Evolutionary conservation across 2,888 invertebrate genomes (phyloP), one percentile per base, ranked within the genome.

Genomic region (Odontomyia ornata): DNA sequence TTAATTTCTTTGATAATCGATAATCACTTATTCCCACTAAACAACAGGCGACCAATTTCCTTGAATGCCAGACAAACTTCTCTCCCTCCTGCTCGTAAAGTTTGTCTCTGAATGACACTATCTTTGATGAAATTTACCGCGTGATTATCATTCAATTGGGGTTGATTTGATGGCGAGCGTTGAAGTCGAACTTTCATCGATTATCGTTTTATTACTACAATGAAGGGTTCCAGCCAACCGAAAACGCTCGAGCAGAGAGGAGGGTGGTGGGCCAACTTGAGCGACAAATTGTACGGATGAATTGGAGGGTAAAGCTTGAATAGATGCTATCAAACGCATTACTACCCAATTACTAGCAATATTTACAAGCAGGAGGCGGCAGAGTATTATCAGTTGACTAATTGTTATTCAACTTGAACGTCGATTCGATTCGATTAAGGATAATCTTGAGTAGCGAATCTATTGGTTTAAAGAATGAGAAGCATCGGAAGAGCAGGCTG

Each of bases 111-210:
- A 52, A 23, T 27, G 71, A 72, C 25, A 52, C 15, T 72, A 72
- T 72, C 71, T 52, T 72, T 72, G 71, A 72, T 72, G 52, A 72
- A 72, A 72, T 72, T 72, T 72, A 72, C 71, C 71, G 71, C 71
- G 56, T 72, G 71, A 72, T 72, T 72, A 72, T 72, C 71, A 72
- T 72, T 72, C 71, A 72, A 72, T 72, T 72, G 71, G 71, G 71
- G 69, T 27, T 72, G 71, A 72, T 56, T 72, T 27, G 23, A 28
- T 52, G 71, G 71, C 56, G n/a, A 72, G 71, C 56, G 56, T n/a
- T 56, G 7, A 72, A 72, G 52, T 52, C 71, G 71, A 72, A 72
- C 71, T 72, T 72, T 52, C 56, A 72, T 72, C 71, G 71, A 72
- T 72, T 72, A 72, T 52, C 52, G 71, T 56, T 72, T 72, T 72